Percentiles rank a stretch among this genome's conserved stretches.
Evolutionary conservation across 2,888 invertebrate species (phyloP).

Genomic region (Leistus spinibarbis): DNA sequence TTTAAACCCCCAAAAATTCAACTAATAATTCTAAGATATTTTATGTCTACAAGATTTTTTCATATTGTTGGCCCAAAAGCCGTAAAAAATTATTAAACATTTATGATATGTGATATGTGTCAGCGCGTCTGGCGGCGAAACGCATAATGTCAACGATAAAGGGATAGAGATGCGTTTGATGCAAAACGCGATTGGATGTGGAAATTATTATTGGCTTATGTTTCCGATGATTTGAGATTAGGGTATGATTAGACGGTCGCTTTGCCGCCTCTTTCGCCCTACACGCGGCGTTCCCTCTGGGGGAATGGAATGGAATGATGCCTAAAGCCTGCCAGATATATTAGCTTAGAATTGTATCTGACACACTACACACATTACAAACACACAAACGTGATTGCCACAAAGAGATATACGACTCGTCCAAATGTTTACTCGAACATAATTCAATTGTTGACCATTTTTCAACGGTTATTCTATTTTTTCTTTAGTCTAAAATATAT

Average conservation of each 20-base stretch:
- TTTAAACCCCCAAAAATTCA: too few relatives aligned
- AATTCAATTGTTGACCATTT: not conserved
- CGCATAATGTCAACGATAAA: too few relatives aligned
- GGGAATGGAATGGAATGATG: slow-evolving; percentile 13
- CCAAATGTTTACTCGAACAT: not conserved
- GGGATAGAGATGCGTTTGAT: too few relatives aligned
- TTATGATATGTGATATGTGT: too few relatives aligned
- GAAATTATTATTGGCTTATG: slow-evolving; percentile 41
- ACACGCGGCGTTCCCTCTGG: slow-evolving; percentile 12
- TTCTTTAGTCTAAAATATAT: too few relatives aligned
- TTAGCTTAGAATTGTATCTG: slow-evolving; percentile 51
- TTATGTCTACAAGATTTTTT: too few relatives aligned
- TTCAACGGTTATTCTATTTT: too few relatives aligned
- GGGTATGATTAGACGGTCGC: slow-evolving; percentile 34
- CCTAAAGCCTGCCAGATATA: slow-evolving; percentile 46
- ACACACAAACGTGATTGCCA: not conserved
- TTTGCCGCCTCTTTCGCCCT: not conserved
- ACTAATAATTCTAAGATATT: too few relatives aligned
- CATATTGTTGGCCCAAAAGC: too few relatives aligned
- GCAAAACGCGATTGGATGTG: slow-evolving; percentile 18
- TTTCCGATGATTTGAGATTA: slow-evolving; percentile 40
- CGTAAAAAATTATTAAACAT: too few relatives aligned
- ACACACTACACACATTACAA: slow-evolving; percentile 39
- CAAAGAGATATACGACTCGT: not conserved
- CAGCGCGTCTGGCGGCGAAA: not conserved